Base-by-base conservation (phyloP, 2,888 invertebrate genomes). In the Synergus itoensis region DNA sequence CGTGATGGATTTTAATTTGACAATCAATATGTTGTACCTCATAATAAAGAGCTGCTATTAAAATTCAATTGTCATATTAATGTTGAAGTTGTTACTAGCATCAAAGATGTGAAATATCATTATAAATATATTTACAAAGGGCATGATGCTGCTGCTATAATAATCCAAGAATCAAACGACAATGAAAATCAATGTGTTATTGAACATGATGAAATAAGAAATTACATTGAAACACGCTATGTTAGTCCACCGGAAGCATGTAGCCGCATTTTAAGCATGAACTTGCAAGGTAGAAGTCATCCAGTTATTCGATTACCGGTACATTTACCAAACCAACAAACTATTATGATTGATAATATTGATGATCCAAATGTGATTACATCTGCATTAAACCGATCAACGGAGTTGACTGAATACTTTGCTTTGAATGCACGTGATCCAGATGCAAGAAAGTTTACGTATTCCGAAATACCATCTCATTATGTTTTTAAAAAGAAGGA, bases 381-480 rank as follows among this genome's bases (percentile, higher is more conserved):
- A 62, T 36, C 60, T 16, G 76, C 76, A 36, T 21, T 36, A 12
- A 60, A 76, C 41, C 40, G 40, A 45, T 43, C 41, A 48, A 77
- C 77, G 45, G 45, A 45, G 43, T 36, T 77, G 1, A 65, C 36
- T 7, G 64, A 63, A 21, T 77, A 65, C 9, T 64, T 77, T 45
- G 14, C 3, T 67, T 76, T 85, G 45, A 82, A 83, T 81, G 21
- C n/a, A 21, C 62, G 73, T 36, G 84, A 83, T 77, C 73, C 43
- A 16, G 67, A 84, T 65, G 83, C 81, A 48, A 81, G 73, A 53
- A 60, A 81, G 36, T 81, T 77, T 45, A 69, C 77, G 7, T 84
- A 85, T 62, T 62, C 67, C 28, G 84, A 84, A 16, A 83, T 83
- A 28, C 75, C 69, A 43, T 41, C 1, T 16, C 40, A 82, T 77